phyloP scores from a whole-genome alignment of 2,797 vertebrate genomes.

The Gymnopithys bicolor region DNA sequence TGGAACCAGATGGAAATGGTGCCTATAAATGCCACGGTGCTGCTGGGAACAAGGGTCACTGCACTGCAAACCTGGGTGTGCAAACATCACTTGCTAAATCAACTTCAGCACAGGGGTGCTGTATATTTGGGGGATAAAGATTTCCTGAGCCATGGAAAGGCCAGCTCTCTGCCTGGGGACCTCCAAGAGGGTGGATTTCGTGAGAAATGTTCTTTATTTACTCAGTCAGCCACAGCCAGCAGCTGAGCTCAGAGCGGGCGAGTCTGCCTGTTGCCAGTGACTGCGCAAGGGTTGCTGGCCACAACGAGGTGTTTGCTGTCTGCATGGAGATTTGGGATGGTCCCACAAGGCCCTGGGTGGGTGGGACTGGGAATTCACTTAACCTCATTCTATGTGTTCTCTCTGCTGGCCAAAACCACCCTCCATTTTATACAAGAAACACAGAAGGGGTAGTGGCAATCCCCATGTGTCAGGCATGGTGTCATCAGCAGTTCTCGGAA shows the following conservation, averaged over 20 bases:
- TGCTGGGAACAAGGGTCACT: not conserved
- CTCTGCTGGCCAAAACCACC: not conserved
- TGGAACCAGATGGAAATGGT: not conserved
- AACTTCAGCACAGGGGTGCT: not conserved
- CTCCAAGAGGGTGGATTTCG: not conserved
- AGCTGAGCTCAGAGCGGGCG: constrained; percentile 19
- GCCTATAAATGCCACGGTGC: not conserved
- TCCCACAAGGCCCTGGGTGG: not conserved
- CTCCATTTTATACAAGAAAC: not conserved
- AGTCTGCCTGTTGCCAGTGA: not conserved
- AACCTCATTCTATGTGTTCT: not conserved
- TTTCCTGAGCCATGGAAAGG: not conserved
- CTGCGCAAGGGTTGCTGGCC: not conserved
- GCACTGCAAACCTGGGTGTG: not conserved
- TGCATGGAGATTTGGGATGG: not conserved
- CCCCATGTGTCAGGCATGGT: rapidly evolving
- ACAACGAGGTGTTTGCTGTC: not conserved
- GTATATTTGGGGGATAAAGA: not conserved
- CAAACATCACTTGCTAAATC: not conserved
- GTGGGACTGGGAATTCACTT: not conserved
- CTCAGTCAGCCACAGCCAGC: not conserved
- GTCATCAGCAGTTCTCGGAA: rapidly evolving
- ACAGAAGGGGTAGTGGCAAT: not conserved
- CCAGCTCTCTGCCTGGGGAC: not conserved
- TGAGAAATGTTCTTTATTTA: constrained; percentile 48